These are phyloP conservation scores for Adela reaumurella DNA, from an alignment of 2,888 invertebrate genomes.

Conservation along the genomic window DNA sequence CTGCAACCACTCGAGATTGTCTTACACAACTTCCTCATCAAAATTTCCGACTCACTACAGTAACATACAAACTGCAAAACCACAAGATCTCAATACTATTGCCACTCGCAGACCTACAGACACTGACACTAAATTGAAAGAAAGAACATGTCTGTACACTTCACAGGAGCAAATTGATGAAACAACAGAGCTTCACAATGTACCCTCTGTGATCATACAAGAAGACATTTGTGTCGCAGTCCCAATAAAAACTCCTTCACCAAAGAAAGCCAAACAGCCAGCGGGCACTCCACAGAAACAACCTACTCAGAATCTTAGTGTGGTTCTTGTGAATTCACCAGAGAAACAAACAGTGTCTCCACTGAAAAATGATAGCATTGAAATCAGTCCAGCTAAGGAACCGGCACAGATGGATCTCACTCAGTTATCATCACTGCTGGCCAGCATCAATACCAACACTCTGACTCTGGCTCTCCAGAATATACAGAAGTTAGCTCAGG, in stretches of 20 bases:
- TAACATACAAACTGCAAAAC: not conserved
- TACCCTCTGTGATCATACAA: not conserved
- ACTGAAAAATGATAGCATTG: not conserved
- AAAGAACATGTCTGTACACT: no score
- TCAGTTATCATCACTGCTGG: constrained; percentile 26
- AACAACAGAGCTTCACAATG: no score
- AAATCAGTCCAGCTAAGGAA: not conserved
- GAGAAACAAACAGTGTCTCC: not conserved
- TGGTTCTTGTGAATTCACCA: no score
- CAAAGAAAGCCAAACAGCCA: no score
- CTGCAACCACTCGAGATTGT: no score
- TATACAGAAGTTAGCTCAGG: constrained; percentile 34
- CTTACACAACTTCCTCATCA: no score
- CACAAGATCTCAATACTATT: not conserved
- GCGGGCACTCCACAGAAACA: no score
- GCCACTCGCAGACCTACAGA: not conserved
- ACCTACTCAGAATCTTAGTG: no score
- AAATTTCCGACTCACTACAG: no score
- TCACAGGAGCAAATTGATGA: no score
- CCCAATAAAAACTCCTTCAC: no score
- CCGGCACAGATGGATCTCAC: constrained; percentile 18
- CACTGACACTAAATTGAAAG: no score
- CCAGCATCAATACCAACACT: constrained; percentile 40
- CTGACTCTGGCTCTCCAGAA: constrained; percentile 41
- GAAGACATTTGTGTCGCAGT: not conserved